Evolutionary conservation across 2,888 invertebrate genomes (phyloP), one percentile per base, ranked within the genome.

Genomic region (Agonopterix subpropinquella): DNA sequence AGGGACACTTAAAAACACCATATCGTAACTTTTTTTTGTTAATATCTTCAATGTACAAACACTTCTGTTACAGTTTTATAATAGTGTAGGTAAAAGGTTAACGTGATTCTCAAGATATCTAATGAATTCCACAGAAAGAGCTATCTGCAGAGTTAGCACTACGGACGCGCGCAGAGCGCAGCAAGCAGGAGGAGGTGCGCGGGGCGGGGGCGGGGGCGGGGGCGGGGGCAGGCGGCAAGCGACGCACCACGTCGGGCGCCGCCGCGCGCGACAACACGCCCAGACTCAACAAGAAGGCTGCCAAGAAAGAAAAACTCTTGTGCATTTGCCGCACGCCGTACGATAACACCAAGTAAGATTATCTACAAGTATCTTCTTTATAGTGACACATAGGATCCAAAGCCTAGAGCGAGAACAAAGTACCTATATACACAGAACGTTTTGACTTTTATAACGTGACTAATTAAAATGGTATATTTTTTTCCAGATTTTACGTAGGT

Each of bases 251-350:
- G 66, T 18, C 69, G n/a, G 50, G 76, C 73, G 55, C 51, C 73
- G 55, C 51, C 66, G 36, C 65, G 49, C 43, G 18, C 47, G 51
- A 41, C 51, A 49, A 46, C 64, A 59, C 80, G 62, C 71, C 86
- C 47, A 67, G 68, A 13, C 53, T 67, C 36, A 78, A 76, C 57
- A 78, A 76, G 58, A 76, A 77, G 53, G 53, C 68, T 48, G 59
- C 57, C 45, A 93, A 92, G 67, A 95, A 94, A 65, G 95, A 95
- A 64, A 95, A 96, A 70, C 89, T 98, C 1, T 94, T 97, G 67
- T 98, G 98, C 74, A 87, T 97, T 48, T 98, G 98, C 73, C 92
- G 95, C 70, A 98, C 96, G 43, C 97, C 98, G 3, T 98, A 98
- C 73, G 98, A 99, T 79, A 96, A 96, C 69, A 95, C 96, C 11